These are phyloP conservation scores for Orthosia gracilis DNA, from an alignment of 2,888 invertebrate genomes.

Conservation along the genomic window DNA sequence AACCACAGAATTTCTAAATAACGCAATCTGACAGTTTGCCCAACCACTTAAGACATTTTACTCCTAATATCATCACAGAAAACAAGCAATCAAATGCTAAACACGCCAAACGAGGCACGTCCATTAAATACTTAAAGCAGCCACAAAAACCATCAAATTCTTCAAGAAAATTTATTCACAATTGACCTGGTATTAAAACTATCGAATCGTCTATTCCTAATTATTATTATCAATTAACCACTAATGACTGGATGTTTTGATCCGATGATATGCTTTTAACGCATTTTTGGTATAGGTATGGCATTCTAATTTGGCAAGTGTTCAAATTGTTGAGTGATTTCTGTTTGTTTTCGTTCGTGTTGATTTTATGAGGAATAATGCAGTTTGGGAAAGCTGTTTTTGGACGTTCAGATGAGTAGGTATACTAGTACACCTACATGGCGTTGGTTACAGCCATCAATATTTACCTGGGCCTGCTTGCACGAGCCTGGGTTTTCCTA, in stretches of 20 bases:
- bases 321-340: conserved; percentile 32
- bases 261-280: conserved; percentile 52
- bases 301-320: conserved; percentile 54
- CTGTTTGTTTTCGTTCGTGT: conserved; percentile 4
- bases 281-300: conserved; percentile 27
- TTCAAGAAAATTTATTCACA: conserved; percentile 35
- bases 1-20: too few species aligned
- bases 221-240: conserved; percentile 57
- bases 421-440: too few species aligned
- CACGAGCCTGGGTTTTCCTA: too few species aligned
- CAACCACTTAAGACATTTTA: conserved; percentile 10
- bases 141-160: conserved; percentile 40
- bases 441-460: too few species aligned
- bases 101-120: conserved; percentile 6
- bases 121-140: conserved; percentile 24
- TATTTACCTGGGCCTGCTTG: too few species aligned
- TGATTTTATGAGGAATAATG: too few species aligned
- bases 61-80: conserved; percentile 7
- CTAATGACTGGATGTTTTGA: conserved; percentile 48
- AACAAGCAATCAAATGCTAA: conserved; percentile 46
- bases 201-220: conserved; percentile 29
- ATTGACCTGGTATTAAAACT: conserved; percentile 38
- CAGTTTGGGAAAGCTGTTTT: too few species aligned
- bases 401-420: too few species aligned
- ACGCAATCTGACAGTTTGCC: background rate